A percentile compares a stretch with the other conserved stretches of the same genome.
phyloP scores from a whole-genome alignment of 2,888 invertebrate genomes.

The Lasioglossum calceatum region DNA sequence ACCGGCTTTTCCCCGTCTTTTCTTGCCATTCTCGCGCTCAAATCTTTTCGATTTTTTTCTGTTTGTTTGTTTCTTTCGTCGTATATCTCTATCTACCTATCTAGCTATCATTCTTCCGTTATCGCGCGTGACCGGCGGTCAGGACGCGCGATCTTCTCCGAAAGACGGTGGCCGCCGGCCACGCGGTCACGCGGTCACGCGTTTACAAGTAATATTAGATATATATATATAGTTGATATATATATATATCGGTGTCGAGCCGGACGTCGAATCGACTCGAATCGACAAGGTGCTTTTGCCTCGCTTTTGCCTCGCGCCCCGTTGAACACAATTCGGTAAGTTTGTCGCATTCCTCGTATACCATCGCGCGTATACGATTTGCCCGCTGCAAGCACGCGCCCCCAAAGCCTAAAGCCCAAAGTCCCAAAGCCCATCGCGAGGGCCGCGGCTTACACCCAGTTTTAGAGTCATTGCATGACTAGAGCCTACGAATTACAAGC shows the following conservation, averaged over 20 bases:
- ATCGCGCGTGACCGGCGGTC: conserved; percentile 2
- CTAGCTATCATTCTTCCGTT: conserved; percentile 44
- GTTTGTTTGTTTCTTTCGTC: conserved; percentile 44
- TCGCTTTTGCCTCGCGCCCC: conserved; percentile 32
- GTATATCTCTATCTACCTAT: conserved; percentile 61
- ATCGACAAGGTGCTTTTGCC: conserved; percentile 16
- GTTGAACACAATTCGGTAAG: conserved; percentile 68
- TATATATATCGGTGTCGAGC: conserved; percentile 57
- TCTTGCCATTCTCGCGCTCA: conserved; percentile 80
- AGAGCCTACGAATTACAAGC: conserved; percentile 78
- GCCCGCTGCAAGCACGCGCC: conserved; percentile 22
- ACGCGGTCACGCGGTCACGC: conserved; percentile 25
- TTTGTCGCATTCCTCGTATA: conserved; percentile 74
- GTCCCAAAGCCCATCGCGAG: neutral
- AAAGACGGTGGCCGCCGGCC: neutral
- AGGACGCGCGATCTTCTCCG: neutral
- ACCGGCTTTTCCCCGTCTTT: conserved; percentile 75
- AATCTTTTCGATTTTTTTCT: conserved; percentile 69
- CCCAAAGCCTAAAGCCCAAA: neutral
- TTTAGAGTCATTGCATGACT: conserved; percentile 82
- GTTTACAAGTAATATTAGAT: conserved; percentile 17
- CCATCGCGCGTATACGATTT: conserved; percentile 52
- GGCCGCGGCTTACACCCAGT: conserved; percentile 18
- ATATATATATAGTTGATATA: neutral
- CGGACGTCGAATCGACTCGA: conserved; percentile 70